A percentile compares a stretch with the other conserved stretches of the same genome.
Conservation (phyloP, 2,797 vertebrate genomes). For the Manis pentadactyla region DNA sequence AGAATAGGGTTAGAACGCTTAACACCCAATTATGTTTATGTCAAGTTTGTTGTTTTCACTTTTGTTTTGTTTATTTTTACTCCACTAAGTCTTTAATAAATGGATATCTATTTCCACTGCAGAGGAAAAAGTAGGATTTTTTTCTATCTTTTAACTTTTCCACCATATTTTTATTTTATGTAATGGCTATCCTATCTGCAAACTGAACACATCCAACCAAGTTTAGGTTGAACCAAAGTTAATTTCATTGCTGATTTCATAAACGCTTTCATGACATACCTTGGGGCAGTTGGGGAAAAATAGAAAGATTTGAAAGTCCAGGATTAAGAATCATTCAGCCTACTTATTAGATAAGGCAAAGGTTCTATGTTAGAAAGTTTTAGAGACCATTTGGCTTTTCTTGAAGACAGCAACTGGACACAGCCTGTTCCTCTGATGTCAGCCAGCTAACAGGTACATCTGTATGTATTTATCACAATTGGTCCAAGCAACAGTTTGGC, state of each 20-base stretch:
- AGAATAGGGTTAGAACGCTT: not conserved
- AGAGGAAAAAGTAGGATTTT: not conserved
- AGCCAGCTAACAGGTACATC: not conserved
- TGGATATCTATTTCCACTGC: not conserved
- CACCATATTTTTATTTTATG: conserved; percentile 37
- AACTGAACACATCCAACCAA: conserved; percentile 27
- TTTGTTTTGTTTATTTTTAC: conserved; percentile 32
- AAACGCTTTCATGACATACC: not conserved
- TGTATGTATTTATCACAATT: conserved; percentile 46
- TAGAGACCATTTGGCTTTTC: conserved; percentile 15
- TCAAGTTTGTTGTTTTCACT: not conserved
- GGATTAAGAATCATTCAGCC: not conserved
- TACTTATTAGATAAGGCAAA: conserved; percentile 5
- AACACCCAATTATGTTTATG: not conserved
- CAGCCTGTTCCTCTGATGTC: not conserved
- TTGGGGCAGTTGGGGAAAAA: conserved; percentile 19
- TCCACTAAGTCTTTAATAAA: conserved; percentile 11
- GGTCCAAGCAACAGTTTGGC: not conserved
- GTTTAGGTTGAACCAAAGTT: not conserved
- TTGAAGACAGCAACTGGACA: conserved; percentile 3
- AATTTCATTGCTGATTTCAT: conserved; percentile 34
- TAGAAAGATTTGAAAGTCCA: not conserved
- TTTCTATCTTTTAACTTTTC: conserved; percentile 13
- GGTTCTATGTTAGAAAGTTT: not conserved
- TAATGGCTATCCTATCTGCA: conserved; percentile 9